A percentile compares a stretch with the other conserved stretches of the same genome.
Evolutionary conservation across 2,797 vertebrate species (phyloP).

Genomic region (Potorous gilbertii): DNA sequence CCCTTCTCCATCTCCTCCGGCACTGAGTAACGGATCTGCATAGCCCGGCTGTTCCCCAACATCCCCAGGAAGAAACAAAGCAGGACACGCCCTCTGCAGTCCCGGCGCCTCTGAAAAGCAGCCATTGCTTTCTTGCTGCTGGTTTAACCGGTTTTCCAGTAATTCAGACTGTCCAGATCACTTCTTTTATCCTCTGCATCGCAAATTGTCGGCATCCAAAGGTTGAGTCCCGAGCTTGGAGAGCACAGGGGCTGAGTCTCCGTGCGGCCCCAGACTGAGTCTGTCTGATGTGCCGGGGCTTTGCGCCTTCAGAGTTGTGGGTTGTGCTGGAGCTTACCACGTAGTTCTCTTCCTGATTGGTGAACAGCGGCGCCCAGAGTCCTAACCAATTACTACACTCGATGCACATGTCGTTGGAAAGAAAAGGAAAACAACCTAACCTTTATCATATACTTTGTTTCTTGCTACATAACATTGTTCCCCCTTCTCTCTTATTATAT

Average conservation of each 20-base stretch:
- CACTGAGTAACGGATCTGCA: slow-evolving; percentile 80
- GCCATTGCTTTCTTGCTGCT: slow-evolving; percentile 60
- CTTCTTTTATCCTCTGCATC: slow-evolving; percentile 49
- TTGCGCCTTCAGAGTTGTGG: slow-evolving; percentile 1
- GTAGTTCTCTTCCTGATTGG: slow-evolving; percentile 61
- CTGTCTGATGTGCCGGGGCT: slow-evolving; percentile 17
- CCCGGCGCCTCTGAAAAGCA: slow-evolving; percentile 22
- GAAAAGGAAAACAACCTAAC: neutral
- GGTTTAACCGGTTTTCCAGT: slow-evolving; percentile 34
- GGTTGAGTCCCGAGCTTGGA: slow-evolving; percentile 13
- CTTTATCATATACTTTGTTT: neutral
- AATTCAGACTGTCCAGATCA: neutral
- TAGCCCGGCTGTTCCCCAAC: slow-evolving; percentile 50
- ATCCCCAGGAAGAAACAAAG: slow-evolving; percentile 60
- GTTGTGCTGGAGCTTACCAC: neutral
- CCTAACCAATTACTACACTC: slow-evolving; percentile 74
- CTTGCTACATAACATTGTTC: neutral
- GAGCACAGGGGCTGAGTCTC: slow-evolving; percentile 14
- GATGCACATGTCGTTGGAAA: neutral
- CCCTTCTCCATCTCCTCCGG: slow-evolving; percentile 81
- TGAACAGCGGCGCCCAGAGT: slow-evolving; percentile 81
- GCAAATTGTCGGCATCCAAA: slow-evolving; percentile 41
- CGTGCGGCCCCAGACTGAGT: neutral
- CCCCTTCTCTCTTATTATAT: neutral
- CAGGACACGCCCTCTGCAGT: slow-evolving; percentile 25